phyloP scores from a whole-genome alignment of 2,888 invertebrate genomes.

The Hirtodrosophila alboralis region DNA sequence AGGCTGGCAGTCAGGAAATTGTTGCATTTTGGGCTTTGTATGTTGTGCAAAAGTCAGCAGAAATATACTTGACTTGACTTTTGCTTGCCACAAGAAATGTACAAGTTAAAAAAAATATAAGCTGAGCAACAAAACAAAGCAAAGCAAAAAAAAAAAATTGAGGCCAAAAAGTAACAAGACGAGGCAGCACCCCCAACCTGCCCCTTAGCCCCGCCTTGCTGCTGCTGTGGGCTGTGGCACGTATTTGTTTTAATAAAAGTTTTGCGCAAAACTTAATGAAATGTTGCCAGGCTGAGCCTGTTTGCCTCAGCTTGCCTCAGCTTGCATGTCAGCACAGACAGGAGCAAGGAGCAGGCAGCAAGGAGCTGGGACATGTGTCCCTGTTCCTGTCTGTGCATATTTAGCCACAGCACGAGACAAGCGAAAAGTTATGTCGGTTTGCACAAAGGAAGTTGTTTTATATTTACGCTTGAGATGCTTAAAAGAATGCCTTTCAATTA shows the following conservation, averaged over 20 bases:
- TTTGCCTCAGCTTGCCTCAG: slow-evolving; percentile 15
- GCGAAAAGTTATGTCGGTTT: slow-evolving; percentile 59
- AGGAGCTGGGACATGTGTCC: slow-evolving; percentile 32
- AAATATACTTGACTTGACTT: slow-evolving; percentile 79
- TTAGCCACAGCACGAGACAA: slow-evolving; percentile 59
- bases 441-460: slow-evolving; percentile 75
- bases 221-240: slow-evolving; percentile 60
- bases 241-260: slow-evolving; percentile 80
- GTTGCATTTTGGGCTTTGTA: slow-evolving; percentile 71
- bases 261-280: slow-evolving; percentile 79
- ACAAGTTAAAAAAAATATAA: slow-evolving; percentile 28
- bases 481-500: slow-evolving; percentile 76
- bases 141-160: slow-evolving; percentile 38
- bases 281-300: slow-evolving; percentile 64
- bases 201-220: slow-evolving; percentile 7
- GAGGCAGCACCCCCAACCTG: slow-evolving; percentile 28
- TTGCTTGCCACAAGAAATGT: slow-evolving; percentile 67
- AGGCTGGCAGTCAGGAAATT: slow-evolving; percentile 68
- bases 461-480: slow-evolving; percentile 69
- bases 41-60: slow-evolving; percentile 74
- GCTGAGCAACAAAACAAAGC: slow-evolving; percentile 24
- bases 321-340: slow-evolving; percentile 38
- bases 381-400: slow-evolving; percentile 48
- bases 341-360: neutral
- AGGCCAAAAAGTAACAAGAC: slow-evolving; percentile 72